A percentile compares a stretch with the other conserved stretches of the same genome.
Conservation (phyloP, 2,888 invertebrate genomes). For the Pecten maximus region DNA sequence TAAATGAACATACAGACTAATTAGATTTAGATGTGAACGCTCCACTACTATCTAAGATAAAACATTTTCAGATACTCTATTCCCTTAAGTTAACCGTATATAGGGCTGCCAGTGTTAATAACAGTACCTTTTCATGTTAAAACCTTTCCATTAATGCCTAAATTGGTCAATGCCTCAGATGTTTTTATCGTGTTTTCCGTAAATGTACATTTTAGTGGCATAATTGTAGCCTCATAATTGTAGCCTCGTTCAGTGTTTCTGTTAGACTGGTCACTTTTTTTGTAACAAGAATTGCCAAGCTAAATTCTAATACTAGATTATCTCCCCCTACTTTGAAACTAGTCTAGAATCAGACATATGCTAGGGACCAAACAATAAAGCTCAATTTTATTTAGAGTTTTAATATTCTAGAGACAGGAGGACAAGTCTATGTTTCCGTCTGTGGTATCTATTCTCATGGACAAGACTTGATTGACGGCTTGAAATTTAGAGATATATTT, state of each 20-base stretch:
- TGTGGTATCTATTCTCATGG: not conserved
- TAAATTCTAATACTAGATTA: too few species aligned
- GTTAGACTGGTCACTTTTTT: too few species aligned
- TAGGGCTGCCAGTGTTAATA: too few species aligned
- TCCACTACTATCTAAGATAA: not conserved
- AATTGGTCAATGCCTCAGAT: not conserved
- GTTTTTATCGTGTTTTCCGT: not conserved
- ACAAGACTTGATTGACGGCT: not conserved
- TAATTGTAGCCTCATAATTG: too few species aligned
- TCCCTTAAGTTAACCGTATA: too few species aligned
- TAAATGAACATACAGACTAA: not conserved
- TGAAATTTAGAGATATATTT: not conserved
- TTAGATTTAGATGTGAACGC: not conserved
- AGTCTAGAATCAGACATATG: too few species aligned
- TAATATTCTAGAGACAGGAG: too few species aligned
- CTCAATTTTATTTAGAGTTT: too few species aligned
- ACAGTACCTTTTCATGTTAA: not conserved
- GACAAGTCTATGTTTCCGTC: too few species aligned
- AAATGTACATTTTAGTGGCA: not conserved
- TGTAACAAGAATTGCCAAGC: too few species aligned
- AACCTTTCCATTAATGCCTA: not conserved
- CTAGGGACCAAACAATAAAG: too few species aligned
- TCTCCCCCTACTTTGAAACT: too few species aligned
- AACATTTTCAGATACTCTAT: not conserved
- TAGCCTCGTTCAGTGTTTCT: not conserved